Conservation (phyloP, 1,140 invertebrate species). For the Halotydeus destructor region DNA sequence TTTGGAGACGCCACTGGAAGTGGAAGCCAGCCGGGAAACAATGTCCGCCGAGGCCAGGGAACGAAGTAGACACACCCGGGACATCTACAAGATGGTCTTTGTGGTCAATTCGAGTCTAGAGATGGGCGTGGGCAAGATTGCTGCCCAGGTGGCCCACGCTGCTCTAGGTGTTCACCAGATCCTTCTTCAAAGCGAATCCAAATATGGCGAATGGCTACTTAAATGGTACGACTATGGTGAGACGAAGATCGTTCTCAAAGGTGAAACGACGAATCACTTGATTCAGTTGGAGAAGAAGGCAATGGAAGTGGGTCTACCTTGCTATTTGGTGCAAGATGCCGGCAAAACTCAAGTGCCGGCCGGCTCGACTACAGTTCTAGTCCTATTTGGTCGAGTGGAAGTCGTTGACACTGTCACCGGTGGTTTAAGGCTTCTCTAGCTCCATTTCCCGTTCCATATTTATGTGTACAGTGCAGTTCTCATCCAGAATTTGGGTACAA, state of each 20-base stretch:
- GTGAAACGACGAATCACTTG: conserved; percentile 32
- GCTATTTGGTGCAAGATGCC: conserved; percentile 37
- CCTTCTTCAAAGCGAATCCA: conserved; percentile 26
- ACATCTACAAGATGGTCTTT: conserved; percentile 38
- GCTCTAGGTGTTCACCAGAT: conserved; percentile 32
- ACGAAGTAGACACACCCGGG: background rate
- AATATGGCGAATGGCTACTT: conserved; percentile 27
- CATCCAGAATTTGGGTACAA: too few relatives aligned
- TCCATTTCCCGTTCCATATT: too few relatives aligned
- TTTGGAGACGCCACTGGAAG: conserved; percentile 21
- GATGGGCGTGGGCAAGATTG: conserved; percentile 40
- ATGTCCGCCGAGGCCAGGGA: background rate
- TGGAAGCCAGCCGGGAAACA: background rate
- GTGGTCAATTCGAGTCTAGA: conserved; percentile 36
- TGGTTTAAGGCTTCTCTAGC: conserved; percentile 17
- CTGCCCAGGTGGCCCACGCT: conserved; percentile 40
- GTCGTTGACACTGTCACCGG: conserved; percentile 19
- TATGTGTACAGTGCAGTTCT: too few relatives aligned
- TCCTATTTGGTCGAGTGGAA: conserved; percentile 18
- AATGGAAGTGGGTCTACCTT: conserved; percentile 27
- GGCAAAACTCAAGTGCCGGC: conserved; percentile 35
- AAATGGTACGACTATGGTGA: conserved; percentile 34
- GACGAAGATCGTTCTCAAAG: conserved; percentile 38
- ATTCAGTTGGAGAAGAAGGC: conserved; percentile 31
- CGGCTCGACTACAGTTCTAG: conserved; percentile 19